Evolutionary conservation across 2,888 invertebrate genomes (phyloP).

Genomic region (Junonia oenone): DNA sequence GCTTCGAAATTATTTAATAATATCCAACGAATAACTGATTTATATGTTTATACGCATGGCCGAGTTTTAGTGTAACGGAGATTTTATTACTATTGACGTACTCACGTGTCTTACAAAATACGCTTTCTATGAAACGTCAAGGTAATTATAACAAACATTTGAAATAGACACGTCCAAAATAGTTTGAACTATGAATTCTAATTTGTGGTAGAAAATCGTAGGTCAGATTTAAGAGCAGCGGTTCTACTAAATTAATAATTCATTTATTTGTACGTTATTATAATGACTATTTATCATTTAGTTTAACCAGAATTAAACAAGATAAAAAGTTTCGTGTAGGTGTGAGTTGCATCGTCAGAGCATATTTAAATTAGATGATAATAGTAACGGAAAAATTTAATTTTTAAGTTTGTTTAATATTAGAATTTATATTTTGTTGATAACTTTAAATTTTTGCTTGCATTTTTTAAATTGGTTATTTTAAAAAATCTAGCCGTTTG

Average conservation of each 20-base stretch:
- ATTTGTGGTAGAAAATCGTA: not conserved
- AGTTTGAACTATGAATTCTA: not conserved
- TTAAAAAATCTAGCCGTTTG: too few relatives aligned
- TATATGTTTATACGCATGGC: conserved; percentile 50
- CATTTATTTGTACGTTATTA: conserved; percentile 39
- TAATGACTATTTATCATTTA: conserved; percentile 41
- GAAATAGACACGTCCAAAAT: conserved; percentile 30
- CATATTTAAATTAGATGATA: too few relatives aligned
- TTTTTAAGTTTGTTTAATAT: too few relatives aligned
- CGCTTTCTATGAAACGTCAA: too few relatives aligned
- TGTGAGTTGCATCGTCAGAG: not conserved
- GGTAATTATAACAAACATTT: conserved; percentile 1
- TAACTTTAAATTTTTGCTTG: too few relatives aligned
- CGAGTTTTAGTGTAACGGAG: conserved; percentile 2
- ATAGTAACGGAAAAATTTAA: too few relatives aligned
- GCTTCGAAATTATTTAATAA: conserved; percentile 55
- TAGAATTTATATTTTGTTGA: too few relatives aligned
- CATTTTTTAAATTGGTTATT: too few relatives aligned
- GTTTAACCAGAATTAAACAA: conserved; percentile 37
- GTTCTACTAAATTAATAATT: conserved; percentile 49
- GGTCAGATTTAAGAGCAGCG: conserved; percentile 35
- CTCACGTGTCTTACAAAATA: not conserved
- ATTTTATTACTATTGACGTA: not conserved
- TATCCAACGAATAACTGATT: conserved; percentile 45
- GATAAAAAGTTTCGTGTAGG: conserved; percentile 9